Evolutionary conservation across 2,888 invertebrate genomes (phyloP).

Genomic region (Hemaris fuciformis): DNA sequence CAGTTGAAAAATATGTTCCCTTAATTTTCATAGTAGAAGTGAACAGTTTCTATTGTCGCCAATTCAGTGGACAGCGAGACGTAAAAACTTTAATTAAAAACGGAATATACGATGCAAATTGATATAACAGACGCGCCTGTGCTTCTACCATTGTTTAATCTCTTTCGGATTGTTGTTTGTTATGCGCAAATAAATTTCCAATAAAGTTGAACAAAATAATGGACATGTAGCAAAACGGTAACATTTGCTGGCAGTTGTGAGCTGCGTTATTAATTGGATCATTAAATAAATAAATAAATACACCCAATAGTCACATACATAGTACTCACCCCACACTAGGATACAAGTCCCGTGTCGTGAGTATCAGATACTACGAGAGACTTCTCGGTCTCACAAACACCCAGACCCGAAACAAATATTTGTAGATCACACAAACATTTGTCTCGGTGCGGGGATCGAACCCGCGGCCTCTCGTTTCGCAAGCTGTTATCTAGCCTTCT

Average conservation of each 20-base stretch:
- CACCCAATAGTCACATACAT: too few species aligned
- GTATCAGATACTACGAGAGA: too few species aligned
- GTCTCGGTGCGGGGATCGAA: too few species aligned
- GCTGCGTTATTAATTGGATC: not conserved
- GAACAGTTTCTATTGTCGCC: constrained; percentile 20
- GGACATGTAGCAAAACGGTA: not conserved
- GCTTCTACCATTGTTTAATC: not conserved
- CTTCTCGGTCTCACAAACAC: too few species aligned
- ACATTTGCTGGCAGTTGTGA: not conserved
- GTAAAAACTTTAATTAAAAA: constrained; percentile 24
- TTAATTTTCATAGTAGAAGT: constrained; percentile 11
- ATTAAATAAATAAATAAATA: too few species aligned
- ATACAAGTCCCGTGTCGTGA: too few species aligned
- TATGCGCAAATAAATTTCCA: constrained; percentile 37
- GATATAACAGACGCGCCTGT: not conserved
- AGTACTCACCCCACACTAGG: too few species aligned
- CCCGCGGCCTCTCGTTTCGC: too few species aligned
- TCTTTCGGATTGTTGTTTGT: constrained; percentile 32
- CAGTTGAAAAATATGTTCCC: not conserved
- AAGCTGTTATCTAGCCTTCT: too few species aligned
- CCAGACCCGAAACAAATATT: too few species aligned
- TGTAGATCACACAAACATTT: too few species aligned
- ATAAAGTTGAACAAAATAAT: constrained; percentile 4
- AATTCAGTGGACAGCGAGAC: constrained; percentile 22
- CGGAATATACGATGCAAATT: constrained; percentile 15